Percentiles rank a stretch among this genome's conserved stretches.
Conservation (phyloP, 2,113 vertebrate genomes). For the Azemiops feae region DNA sequence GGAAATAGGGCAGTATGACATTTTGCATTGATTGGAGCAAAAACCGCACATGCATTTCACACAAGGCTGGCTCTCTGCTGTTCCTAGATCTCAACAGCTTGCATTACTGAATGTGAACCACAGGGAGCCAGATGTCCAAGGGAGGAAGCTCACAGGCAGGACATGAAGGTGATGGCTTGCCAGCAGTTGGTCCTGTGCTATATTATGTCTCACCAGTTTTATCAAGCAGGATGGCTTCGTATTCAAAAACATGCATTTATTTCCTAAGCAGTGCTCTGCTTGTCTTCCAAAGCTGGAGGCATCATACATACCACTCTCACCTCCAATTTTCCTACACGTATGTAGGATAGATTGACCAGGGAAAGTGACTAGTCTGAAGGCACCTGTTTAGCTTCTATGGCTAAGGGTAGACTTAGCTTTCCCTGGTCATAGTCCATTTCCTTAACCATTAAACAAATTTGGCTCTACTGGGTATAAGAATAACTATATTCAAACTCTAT, state of each 20-base stretch:
- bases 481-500: background rate
- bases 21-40: background rate
- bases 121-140: background rate
- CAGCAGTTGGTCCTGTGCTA: background rate
- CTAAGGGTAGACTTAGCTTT: background rate
- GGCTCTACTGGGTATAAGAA: background rate
- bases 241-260: background rate
- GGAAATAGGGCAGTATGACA: background rate
- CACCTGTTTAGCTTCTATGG: background rate
- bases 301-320: background rate
- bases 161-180: background rate
- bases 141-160: background rate
- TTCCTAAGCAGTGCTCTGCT: background rate
- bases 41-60: background rate
- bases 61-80: background rate
- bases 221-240: background rate
- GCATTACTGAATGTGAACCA: background rate
- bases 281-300: background rate
- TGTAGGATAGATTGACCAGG: background rate
- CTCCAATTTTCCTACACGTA: background rate
- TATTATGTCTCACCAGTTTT: background rate
- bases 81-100: background rate
- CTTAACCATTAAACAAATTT: background rate
- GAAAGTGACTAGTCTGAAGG: background rate
- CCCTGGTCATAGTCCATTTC: background rate